Percentiles rank a stretch among this genome's conserved stretches.
Evolutionary conservation across 2,797 vertebrate species (phyloP).

Genomic region (Sternarchorhynchus goeldii): DNA sequence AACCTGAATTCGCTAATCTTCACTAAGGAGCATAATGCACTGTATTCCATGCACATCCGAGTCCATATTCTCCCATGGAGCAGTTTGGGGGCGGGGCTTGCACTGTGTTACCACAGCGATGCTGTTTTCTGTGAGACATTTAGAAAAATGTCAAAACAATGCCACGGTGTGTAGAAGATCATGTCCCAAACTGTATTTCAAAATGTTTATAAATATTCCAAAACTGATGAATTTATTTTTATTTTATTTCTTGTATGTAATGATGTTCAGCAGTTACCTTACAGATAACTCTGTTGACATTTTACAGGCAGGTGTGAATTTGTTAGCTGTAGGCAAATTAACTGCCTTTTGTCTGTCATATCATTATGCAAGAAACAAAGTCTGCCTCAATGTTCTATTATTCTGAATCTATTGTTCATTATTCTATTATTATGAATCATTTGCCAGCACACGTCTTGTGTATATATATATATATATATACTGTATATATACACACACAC

Average conservation of each 20-base stretch:
- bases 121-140: constrained; percentile 18
- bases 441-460: background rate
- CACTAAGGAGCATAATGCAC: background rate
- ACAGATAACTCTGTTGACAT: background rate
- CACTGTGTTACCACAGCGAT: background rate
- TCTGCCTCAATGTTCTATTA: background rate
- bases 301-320: background rate
- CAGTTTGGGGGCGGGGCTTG: constrained; percentile 8
- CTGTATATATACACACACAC: too few relatives aligned
- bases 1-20: constrained; percentile 9
- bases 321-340: background rate
- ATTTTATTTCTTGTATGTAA: constrained; percentile 9
- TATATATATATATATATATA: too few relatives aligned
- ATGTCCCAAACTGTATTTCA: constrained; percentile 18
- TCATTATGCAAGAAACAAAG: background rate
- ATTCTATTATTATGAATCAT: background rate
- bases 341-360: constrained; percentile 3
- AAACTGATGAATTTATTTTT: constrained; percentile 33
- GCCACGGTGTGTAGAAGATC: constrained; percentile 7
- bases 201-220: constrained; percentile 18
- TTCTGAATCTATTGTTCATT: background rate
- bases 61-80: background rate
- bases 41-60: constrained; percentile 1
- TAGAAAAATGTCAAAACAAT: constrained; percentile 7
- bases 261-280: background rate